Base-by-base conservation (phyloP, 2,113 vertebrate genomes). In the Sinocyclocheilus anophthalmus region DNA sequence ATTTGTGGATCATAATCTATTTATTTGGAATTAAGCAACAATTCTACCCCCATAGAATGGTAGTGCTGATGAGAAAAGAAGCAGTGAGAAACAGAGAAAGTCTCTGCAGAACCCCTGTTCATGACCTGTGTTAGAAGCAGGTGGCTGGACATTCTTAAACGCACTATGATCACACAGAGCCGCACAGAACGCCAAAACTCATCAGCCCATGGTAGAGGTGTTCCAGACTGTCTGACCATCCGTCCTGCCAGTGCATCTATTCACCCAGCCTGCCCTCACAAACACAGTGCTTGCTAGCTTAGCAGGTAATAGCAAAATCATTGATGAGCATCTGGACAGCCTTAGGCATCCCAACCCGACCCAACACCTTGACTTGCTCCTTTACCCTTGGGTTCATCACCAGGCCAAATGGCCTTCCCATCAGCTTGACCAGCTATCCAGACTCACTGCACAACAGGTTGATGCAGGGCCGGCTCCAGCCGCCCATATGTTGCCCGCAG, bases 371-470 rank as follows among this genome's bases (percentile, higher is more conserved):
- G 82, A 50, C 24, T 42, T 84, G n/a, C 75, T 65, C 81, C 42
- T 84, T 80, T 76, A 67, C 53, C 75, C 82, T 65, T 84, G 83
- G 5, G 26, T 59, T 53, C 33, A 57, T 70, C 75, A 59, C 72
- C 81, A 82, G 84, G 55, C 83, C 82, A 84, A 73, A 78, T 77
- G 61, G n/a, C 22, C 50, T 76, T 82, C 63, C 61, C 37, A 24
- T 30, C 75, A 48, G n/a, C 50, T 61, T 69, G 63, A 86, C 75
- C 80, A 76, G 79, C 14, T 63, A 77, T 86, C 75, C 65, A 33
- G 94, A 94, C 69, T 94, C 39, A 75, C 88, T 89, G 93, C 92
- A 95, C 96, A 97, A 97, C 96, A 97, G 96, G 97, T 97, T 96
- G 93, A 91, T 69, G 90, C 91, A 73, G 91, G 94, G 90, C 86